A percentile compares a stretch with the other conserved stretches of the same genome.
Conservation (phyloP, 2,113 vertebrate species). For the Dermatemys mawii region DNA sequence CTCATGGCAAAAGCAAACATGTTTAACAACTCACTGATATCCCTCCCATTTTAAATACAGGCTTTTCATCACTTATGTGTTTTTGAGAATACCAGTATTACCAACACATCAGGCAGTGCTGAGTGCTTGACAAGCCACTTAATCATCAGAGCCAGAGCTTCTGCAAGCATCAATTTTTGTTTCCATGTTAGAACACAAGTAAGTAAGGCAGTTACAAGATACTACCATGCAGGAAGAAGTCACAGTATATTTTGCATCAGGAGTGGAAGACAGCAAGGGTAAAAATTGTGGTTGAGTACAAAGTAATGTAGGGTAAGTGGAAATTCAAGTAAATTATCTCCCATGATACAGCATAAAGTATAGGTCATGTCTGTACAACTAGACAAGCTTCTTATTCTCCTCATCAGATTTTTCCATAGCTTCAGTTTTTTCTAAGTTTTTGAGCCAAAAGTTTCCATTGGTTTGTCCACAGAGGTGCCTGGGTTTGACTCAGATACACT, state of each 20-base stretch:
- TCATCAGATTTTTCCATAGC: accelerated
- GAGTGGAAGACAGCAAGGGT: not conserved
- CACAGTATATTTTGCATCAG: not conserved
- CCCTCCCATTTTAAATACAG: slow-evolving; percentile 44
- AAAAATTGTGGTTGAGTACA: not conserved
- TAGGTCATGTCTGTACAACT: not conserved
- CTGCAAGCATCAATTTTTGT: not conserved
- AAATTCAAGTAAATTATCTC: not conserved
- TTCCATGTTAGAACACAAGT: slow-evolving; percentile 1
- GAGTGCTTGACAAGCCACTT: slow-evolving; percentile 29
- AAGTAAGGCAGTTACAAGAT: not conserved
- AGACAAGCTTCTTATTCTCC: not conserved
- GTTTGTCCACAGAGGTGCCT: not conserved
- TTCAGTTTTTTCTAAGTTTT: not conserved
- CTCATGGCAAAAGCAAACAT: not conserved
- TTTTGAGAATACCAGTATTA: slow-evolving; percentile 4
- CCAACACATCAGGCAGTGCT: not conserved
- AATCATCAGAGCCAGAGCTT: not conserved
- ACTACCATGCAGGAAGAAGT: not conserved
- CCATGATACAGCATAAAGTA: not conserved
- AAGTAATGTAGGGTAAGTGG: not conserved
- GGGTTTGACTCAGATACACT: not conserved
- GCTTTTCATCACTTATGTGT: slow-evolving; percentile 28
- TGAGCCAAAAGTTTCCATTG: not conserved
- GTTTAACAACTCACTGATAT: not conserved